Conservation (phyloP, 2,113 vertebrate genomes). For the Galemys pyrenaicus region DNA sequence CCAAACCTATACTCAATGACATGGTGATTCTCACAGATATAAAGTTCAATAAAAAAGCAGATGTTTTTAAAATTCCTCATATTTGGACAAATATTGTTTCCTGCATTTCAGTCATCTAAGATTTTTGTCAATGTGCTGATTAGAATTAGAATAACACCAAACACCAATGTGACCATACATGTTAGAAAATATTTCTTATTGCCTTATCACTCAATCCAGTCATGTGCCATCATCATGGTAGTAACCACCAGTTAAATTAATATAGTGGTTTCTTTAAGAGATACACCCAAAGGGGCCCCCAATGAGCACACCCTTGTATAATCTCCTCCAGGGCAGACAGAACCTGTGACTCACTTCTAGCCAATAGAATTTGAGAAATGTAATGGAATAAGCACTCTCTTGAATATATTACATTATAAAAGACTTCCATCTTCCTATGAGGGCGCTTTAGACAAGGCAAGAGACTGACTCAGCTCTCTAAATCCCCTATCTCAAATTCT, state of each 20-base stretch:
- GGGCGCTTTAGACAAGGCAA: neutral
- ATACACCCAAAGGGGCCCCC: neutral
- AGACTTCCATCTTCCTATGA: neutral
- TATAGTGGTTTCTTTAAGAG: neutral
- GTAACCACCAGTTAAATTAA: neutral
- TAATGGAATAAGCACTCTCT: neutral
- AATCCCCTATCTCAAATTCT: neutral
- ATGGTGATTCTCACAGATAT: neutral
- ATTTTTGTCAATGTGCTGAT: neutral
- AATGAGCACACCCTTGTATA: neutral
- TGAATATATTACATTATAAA: neutral
- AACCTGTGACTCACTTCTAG: neutral
- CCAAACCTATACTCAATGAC: neutral
- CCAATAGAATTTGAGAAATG: neutral
- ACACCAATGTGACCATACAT: neutral
- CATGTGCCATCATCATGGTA: neutral
- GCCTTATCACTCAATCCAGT: neutral
- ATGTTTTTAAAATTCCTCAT: neutral
- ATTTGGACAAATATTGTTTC: neutral
- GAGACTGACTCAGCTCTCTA: neutral
- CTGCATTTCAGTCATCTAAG: neutral
- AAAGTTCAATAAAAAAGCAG: neutral
- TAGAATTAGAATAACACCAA: neutral
- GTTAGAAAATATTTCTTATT: neutral
- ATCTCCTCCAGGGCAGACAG: neutral